Percentiles rank a stretch among this genome's conserved stretches.
Conservation (phyloP, 2,797 vertebrate genomes). For the Sebastes baramenuke region DNA sequence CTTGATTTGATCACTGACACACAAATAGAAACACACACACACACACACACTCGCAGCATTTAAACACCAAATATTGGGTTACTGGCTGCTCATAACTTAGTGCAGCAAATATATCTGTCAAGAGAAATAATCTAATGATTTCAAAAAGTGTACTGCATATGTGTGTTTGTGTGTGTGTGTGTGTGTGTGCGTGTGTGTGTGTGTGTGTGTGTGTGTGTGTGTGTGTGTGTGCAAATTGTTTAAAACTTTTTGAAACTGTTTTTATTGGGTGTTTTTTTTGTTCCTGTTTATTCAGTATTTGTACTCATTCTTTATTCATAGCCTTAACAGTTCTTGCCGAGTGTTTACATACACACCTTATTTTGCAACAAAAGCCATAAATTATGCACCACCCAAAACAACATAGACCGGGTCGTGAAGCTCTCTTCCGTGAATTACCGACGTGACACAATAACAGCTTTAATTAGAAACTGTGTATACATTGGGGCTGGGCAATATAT, state of each 20-base stretch:
- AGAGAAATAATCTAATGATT: conserved; percentile 11
- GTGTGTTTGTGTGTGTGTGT: neutral
- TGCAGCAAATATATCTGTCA: conserved; percentile 10
- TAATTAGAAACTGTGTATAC: neutral
- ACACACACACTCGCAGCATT: neutral
- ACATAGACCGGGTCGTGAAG: neutral
- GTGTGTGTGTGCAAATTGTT: neutral
- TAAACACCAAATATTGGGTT: neutral
- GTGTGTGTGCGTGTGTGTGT: neutral
- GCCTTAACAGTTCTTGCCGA: neutral
- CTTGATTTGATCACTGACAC: conserved; percentile 40
- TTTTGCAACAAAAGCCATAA: conserved; percentile 23
- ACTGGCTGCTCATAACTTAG: neutral
- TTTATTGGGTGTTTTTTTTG: neutral
- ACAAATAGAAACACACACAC: neutral
- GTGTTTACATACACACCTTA: conserved; percentile 3
- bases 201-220: too few relatives aligned
- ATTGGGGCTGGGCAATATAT: too few relatives aligned
- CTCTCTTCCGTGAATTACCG: neutral
- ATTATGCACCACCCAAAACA: conserved; percentile 32
- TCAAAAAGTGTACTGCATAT: neutral
- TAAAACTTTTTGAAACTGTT: conserved; percentile 1
- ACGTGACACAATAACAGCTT: neutral
- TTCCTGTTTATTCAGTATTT: conserved; percentile 4
- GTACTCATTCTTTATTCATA: conserved; percentile 36